These are phyloP conservation scores for Eurosta solidaginis DNA, from an alignment of 1,140 invertebrate genomes.

Conservation along the genomic window DNA sequence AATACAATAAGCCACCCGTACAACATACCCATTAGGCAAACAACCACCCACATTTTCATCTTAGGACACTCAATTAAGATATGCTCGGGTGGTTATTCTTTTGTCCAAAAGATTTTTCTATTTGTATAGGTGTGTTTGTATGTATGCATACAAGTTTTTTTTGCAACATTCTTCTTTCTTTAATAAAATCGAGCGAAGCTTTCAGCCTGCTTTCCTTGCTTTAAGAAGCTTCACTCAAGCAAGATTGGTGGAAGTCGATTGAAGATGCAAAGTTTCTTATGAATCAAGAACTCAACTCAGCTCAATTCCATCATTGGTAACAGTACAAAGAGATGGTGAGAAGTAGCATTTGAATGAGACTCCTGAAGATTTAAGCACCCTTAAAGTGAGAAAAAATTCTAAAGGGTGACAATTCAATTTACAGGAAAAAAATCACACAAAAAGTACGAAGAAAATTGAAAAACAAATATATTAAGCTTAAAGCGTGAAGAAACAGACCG, in stretches of 20 bases:
- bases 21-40: not conserved
- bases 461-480: not conserved
- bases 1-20: not conserved
- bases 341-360: not conserved
- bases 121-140: not conserved
- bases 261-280: not conserved
- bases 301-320: not conserved
- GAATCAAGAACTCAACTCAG: not conserved
- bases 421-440: not conserved
- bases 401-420: not conserved
- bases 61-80: not conserved
- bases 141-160: slow-evolving; percentile 6
- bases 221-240: not conserved
- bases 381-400: not conserved
- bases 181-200: too few species aligned
- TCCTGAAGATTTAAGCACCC: not conserved
- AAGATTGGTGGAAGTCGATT: too few species aligned
- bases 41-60: not conserved
- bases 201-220: not conserved
- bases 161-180: too few species aligned
- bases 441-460: not conserved
- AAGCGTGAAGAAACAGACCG: not conserved
- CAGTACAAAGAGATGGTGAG: not conserved
- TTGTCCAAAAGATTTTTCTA: not conserved
- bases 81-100: slow-evolving; percentile 3